Evolutionary conservation across 2,113 vertebrate genomes (phyloP).

Genomic region (Vanacampus margaritifer): DNA sequence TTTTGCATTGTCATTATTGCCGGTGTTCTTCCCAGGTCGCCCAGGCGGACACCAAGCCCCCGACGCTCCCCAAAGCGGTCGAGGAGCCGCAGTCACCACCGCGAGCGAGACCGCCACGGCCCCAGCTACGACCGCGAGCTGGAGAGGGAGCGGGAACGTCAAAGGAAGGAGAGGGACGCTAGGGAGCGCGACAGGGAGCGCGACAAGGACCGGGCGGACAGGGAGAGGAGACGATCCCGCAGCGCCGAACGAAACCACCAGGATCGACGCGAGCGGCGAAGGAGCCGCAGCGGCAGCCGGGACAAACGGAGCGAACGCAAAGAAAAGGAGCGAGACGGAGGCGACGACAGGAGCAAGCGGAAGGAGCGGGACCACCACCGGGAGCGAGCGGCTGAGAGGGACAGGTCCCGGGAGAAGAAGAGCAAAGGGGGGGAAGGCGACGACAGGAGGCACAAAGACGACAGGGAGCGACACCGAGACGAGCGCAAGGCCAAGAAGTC

Average conservation of each 20-base stretch:
- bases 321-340: constrained; percentile 85
- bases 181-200: constrained; percentile 78
- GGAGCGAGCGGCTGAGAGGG: constrained; percentile 80
- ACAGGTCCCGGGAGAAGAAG: constrained; percentile 81
- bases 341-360: constrained; percentile 83
- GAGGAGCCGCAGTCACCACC: constrained; percentile 91
- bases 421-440: constrained; percentile 83
- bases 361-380: constrained; percentile 91
- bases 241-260: constrained; percentile 58
- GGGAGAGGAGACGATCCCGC: constrained; percentile 62
- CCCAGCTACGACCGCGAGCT: constrained; percentile 93
- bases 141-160: constrained; percentile 91
- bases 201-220: constrained; percentile 80
- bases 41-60: constrained; percentile 86
- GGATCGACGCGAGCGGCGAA: constrained; percentile 52
- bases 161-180: constrained; percentile 84
- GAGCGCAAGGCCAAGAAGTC: constrained; percentile 71
- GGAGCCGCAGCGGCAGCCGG: constrained; percentile 59
- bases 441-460: constrained; percentile 81
- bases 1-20: no score
- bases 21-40: constrained; percentile 83
- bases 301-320: constrained; percentile 73
- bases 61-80: constrained; percentile 89
- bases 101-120: constrained; percentile 83
- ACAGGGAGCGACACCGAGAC: constrained; percentile 86